Conservation (phyloP, 2,113 vertebrate genomes). For the Dasypus novemcinctus region DNA sequence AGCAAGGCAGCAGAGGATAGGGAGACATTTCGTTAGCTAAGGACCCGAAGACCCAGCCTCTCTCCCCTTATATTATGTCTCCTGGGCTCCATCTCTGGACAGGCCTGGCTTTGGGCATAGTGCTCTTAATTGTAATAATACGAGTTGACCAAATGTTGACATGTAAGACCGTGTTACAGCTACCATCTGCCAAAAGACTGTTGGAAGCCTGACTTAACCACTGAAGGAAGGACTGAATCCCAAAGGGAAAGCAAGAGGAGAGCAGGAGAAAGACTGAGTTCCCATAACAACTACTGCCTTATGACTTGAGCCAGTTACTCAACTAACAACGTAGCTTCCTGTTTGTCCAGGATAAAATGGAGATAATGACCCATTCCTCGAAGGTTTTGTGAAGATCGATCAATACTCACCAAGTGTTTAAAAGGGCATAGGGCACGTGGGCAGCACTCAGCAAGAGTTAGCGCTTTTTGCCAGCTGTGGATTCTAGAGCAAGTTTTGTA, state of each 20-base stretch:
- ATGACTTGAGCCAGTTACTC: background rate
- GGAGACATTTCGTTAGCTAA: background rate
- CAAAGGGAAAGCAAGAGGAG: rapidly evolving
- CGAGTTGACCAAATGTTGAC: background rate
- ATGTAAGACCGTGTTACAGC: rapidly evolving
- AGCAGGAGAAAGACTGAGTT: rapidly evolving
- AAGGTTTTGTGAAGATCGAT: background rate
- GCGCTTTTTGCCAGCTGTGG: rapidly evolving
- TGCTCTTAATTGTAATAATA: background rate
- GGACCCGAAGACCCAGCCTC: rapidly evolving
- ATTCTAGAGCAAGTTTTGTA: too few relatives aligned
- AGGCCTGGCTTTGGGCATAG: too few relatives aligned
- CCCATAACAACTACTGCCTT: rapidly evolving
- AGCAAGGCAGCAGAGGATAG: background rate
- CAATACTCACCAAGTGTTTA: background rate
- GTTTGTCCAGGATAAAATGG: background rate
- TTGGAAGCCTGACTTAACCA: background rate
- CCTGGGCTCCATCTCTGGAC: background rate
- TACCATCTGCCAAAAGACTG: too few relatives aligned
- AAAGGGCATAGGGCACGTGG: rapidly evolving
- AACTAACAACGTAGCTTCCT: rapidly evolving
- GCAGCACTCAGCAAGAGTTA: rapidly evolving
- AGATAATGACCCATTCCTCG: background rate
- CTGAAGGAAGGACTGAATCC: rapidly evolving
- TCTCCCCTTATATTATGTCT: rapidly evolving